Base-by-base conservation (phyloP, 2,113 vertebrate genomes). In the Atlantisia rogersi region DNA sequence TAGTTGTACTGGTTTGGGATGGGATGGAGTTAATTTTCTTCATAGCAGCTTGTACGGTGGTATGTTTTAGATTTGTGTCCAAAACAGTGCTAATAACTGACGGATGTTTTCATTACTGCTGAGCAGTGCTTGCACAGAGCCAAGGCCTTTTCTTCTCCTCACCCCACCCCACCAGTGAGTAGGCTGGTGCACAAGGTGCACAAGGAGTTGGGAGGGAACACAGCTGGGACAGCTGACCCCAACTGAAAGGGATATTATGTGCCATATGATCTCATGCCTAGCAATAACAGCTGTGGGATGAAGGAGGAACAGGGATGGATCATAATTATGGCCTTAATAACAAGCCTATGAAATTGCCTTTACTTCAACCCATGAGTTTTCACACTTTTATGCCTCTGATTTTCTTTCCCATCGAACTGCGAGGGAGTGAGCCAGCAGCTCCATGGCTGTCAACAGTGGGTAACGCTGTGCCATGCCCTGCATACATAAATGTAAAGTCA, bases 151-250 rank as follows among this genome's bases (percentile, higher is more conserved):
- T 64, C 15, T 73, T 35, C 11, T 46, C 28, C 75, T 85, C 40
- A 26, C 2, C 0, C 15, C 3, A 2, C 9, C 17, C 26, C 10
- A 19, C 26, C 11, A 68, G 20, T 0, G 1, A 59, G 40, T 2
- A 32, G 52, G 11, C n/a, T 68, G 48, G n/a, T 46, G 44, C 44
- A 46, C 44, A 18, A 5, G 3, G 1, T 9, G 32, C 2, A 18
- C 26, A 63, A 67, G 53, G 16, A 25, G 24, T 2, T 79, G 26
- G 32, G 52, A 53, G 64, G 28, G 15, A 5, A 25, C 26, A 48
- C 10, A 26, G 28, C 31, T 1, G 12, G 40, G 35, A 46, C 25
- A 75, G 65, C 32, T 53, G 56, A 37, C 17, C 32, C 21, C 56
- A 42, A 1, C 12, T 56, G 59, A 25, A 12, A 91, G 22, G 10